Conservation (phyloP, 1,140 invertebrate genomes). For the Schlechtendalia chinensis region DNA sequence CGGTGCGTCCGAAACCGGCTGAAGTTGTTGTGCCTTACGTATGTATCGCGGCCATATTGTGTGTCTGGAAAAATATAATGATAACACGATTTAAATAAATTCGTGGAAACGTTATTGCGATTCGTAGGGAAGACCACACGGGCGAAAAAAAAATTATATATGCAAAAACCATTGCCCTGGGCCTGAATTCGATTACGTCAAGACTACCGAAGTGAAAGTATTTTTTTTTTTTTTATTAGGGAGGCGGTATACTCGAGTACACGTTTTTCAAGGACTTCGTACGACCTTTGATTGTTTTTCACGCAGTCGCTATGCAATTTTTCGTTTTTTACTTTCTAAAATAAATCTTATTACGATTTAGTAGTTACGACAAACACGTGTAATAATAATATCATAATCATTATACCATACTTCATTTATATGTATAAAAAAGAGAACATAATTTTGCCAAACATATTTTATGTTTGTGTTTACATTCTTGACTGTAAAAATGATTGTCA, state of each 20-base stretch:
- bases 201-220: slow-evolving; percentile 31
- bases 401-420: not conserved
- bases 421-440: too few relatives aligned
- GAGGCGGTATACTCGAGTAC: too few relatives aligned
- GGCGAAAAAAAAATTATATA: not conserved
- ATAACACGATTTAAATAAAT: not conserved
- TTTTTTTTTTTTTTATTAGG: slow-evolving; percentile 10
- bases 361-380: not conserved
- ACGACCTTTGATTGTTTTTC: slow-evolving; percentile 4
- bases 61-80: not conserved
- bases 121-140: too few relatives aligned
- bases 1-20: not conserved
- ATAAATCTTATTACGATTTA: not conserved
- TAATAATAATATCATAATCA: not conserved
- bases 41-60: not conserved
- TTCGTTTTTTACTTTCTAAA: too few relatives aligned
- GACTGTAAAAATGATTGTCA: too few relatives aligned
- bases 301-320: not conserved
- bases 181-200: slow-evolving; percentile 18
- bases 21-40: not conserved
- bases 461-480: too few relatives aligned
- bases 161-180: not conserved
- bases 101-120: not conserved
- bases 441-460: too few relatives aligned
- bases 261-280: not conserved